Conservation (phyloP, 2,113 vertebrate species). For the Haliaeetus leucogaster region DNA sequence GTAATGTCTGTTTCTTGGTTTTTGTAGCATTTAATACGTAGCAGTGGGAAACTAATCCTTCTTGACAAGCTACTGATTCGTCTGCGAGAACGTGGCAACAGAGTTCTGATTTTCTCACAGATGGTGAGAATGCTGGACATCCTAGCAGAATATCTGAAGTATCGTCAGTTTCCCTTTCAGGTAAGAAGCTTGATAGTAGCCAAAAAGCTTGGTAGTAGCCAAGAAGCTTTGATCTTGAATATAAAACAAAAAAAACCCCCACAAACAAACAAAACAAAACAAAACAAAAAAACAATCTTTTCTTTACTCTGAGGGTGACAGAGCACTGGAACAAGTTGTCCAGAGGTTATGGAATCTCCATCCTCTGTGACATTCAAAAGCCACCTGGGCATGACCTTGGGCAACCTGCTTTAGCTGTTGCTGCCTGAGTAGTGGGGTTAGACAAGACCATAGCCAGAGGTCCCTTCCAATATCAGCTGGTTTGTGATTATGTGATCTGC, state of each 20-base stretch:
- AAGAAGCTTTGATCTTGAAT: not conserved
- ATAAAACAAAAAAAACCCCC: not conserved
- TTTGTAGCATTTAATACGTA: slow-evolving; percentile 90
- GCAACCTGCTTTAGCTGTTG: not conserved
- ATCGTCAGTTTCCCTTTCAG: slow-evolving; percentile 94
- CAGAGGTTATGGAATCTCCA: not conserved
- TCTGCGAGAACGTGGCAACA: slow-evolving; percentile 91
- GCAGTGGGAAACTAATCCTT: slow-evolving; percentile 95
- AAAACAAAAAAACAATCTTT: too few relatives aligned
- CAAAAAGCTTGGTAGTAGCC: not conserved
- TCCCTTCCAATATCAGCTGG: not conserved
- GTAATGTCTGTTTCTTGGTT: not conserved
- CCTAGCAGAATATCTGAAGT: slow-evolving; percentile 94
- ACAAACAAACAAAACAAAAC: too few relatives aligned
- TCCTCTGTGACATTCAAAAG: not conserved
- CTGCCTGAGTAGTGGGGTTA: not conserved
- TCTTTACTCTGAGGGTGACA: not conserved
- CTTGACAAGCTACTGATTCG: slow-evolving; percentile 95
- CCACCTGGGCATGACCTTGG: not conserved
- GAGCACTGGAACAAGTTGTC: not conserved
- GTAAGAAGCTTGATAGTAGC: slow-evolving; percentile 58
- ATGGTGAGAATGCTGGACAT: slow-evolving; percentile 99
- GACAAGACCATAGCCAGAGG: not conserved
- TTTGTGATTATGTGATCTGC: not conserved
- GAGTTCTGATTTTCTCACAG: slow-evolving; percentile 98